Evolutionary conservation across 2,888 invertebrate species (phyloP).

Genomic region (Ornithoptera alexandrae): DNA sequence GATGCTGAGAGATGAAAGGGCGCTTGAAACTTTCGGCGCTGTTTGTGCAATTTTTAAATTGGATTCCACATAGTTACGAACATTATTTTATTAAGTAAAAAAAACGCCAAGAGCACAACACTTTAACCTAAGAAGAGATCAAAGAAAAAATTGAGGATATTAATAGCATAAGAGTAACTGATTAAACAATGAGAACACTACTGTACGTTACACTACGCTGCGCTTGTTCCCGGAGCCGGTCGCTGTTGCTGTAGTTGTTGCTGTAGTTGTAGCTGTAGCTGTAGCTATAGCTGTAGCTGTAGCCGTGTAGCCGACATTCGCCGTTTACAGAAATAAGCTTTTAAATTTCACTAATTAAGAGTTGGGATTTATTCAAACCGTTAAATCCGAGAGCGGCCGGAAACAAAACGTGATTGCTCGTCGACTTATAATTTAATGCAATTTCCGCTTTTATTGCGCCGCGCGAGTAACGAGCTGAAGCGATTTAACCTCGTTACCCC

Average conservation of each 20-base stretch:
- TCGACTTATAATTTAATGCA: slow-evolving; percentile 79
- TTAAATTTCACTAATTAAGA: slow-evolving; percentile 75
- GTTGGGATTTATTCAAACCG: slow-evolving; percentile 72
- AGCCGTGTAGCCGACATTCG: slow-evolving; percentile 46
- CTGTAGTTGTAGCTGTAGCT: too few species aligned
- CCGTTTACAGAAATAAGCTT: slow-evolving; percentile 62
- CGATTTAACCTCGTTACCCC: slow-evolving; percentile 33
- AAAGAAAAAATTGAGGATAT: too few species aligned
- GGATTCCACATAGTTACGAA: not conserved
- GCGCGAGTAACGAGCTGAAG: slow-evolving; percentile 40
- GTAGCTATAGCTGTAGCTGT: too few species aligned
- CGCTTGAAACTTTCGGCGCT: slow-evolving; percentile 5
- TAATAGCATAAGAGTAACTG: too few species aligned
- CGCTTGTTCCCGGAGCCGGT: too few species aligned
- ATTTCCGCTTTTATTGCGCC: slow-evolving; percentile 64
- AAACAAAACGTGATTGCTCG: slow-evolving; percentile 79
- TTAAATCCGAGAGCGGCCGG: slow-evolving; percentile 66
- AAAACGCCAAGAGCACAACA: too few species aligned
- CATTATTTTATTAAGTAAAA: too few species aligned
- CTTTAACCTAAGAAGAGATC: too few species aligned
- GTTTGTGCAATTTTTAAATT: slow-evolving; percentile 25
- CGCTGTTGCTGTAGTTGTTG: too few species aligned
- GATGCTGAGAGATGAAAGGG: slow-evolving; percentile 19
- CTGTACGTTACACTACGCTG: too few species aligned
- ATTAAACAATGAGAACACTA: too few species aligned